phyloP scores from a whole-genome alignment of 2,888 invertebrate genomes.

The Blastobasis adustella region DNA sequence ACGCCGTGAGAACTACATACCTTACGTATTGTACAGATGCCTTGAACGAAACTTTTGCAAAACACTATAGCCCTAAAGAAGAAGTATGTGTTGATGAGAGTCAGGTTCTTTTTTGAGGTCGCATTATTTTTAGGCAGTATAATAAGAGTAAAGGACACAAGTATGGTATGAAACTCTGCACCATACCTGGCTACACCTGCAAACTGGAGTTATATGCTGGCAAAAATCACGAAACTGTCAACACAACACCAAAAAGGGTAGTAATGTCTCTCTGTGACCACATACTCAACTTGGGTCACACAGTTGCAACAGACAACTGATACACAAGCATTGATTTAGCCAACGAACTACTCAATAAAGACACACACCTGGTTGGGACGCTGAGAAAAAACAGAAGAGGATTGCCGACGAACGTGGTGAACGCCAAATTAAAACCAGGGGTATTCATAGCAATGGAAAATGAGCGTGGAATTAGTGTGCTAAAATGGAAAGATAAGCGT shows the following conservation, averaged over 20 bases:
- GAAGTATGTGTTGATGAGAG: too few relatives aligned
- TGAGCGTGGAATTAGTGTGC: background rate
- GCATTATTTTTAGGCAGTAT: too few relatives aligned
- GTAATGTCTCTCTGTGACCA: conserved; percentile 11
- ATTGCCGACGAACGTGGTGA: background rate
- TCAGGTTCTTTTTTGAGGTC: too few relatives aligned
- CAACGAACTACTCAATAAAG: background rate
- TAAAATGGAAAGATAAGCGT: conserved; percentile 22
- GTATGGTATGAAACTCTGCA: too few relatives aligned
- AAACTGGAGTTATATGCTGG: conserved; percentile 3
- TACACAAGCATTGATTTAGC: conserved; percentile 9
- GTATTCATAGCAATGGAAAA: background rate
- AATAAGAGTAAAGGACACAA: too few relatives aligned
- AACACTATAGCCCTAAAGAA: too few relatives aligned
- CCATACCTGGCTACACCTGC: background rate
- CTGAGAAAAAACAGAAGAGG: background rate
- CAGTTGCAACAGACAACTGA: conserved; percentile 18
- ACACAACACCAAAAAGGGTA: conserved; percentile 9
- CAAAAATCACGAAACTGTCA: background rate
- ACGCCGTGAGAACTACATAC: too few relatives aligned
- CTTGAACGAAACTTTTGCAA: too few relatives aligned
- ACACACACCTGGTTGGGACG: background rate
- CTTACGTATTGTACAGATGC: too few relatives aligned
- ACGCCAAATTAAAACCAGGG: background rate
- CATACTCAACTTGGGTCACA: conserved; percentile 17